Base-by-base conservation (phyloP, 2,113 vertebrate genomes). In the Calyptomena viridis region DNA sequence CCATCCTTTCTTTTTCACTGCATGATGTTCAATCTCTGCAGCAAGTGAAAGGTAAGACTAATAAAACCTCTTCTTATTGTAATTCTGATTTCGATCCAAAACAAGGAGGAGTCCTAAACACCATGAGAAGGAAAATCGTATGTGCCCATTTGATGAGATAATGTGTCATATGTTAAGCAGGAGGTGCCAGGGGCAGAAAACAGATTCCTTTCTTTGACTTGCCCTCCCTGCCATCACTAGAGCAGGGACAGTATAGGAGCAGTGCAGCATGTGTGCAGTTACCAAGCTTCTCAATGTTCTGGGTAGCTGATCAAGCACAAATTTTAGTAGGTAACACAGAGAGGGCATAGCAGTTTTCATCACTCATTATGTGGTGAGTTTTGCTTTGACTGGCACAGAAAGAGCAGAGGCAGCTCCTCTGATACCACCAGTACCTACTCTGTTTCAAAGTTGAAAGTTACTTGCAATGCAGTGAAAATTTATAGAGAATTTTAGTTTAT, bases 181-280 rank as follows among this genome's bases (percentile, higher is more conserved):
- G 73, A 80, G n/a, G 35, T 75, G 55, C n/a, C 8, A 22, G 16
- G 40, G 33, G 33, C 44, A 63, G 85, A 64, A 79, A n/a, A 21
- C 4, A 2, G 33, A 39, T 59, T 15, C 55, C 24, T 73, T 40
- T 59, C 33, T 44, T 74, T 89, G 33, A 19, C 16, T 74, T 58
- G 8, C 56, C 27, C 5, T 96, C 21, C 24, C 33, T 88, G 31
- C 39, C 11, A 8, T 64, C 31, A 16, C n/a, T 84, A 0, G 0
- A 27, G 39, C 47, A 67, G 56, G 30, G 27, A 5, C 1, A 0
- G 56, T 52, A 11, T 2, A 6, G 44, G 47, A 87, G 14, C 42
- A 71, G 82, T 2, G 0, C 3, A 4, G 58, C 3, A 1, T 4
- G 2, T 2, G 0, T 90, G 63, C 39, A 18, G 53, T 94, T 73